Evolutionary conservation across 2,888 invertebrate genomes (phyloP).

Genomic region (Argynnis bischoffii): DNA sequence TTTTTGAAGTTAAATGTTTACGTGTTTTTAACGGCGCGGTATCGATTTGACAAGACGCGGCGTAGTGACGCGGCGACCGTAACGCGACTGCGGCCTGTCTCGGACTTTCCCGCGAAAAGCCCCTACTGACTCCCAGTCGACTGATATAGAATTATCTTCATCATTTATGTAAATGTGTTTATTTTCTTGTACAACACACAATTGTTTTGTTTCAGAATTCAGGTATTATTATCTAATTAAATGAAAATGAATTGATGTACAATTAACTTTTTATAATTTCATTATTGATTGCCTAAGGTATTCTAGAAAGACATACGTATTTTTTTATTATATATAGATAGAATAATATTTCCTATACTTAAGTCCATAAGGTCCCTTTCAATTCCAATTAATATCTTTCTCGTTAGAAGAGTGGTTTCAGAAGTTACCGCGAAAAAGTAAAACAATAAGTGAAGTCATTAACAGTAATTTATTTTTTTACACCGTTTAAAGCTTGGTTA

Average conservation of each 20-base stretch:
- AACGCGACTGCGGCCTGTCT: conserved; percentile 62
- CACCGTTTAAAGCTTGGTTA: not conserved
- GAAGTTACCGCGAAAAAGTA: not conserved
- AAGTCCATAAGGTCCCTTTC: not conserved
- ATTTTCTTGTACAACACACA: too few relatives aligned
- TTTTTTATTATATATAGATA: too few relatives aligned
- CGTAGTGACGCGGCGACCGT: conserved; percentile 66
- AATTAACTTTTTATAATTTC: too few relatives aligned
- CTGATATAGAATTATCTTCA: not conserved
- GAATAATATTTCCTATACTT: too few relatives aligned
- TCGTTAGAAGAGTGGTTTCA: not conserved
- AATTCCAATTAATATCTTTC: not conserved
- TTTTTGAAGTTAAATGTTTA: conserved; percentile 55
- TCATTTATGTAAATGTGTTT: too few relatives aligned
- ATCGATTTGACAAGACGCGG: conserved; percentile 65
- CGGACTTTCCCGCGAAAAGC: conserved; percentile 53
- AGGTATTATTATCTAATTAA: too few relatives aligned
- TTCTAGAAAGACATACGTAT: too few relatives aligned
- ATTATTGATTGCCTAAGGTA: too few relatives aligned
- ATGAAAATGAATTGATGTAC: too few relatives aligned
- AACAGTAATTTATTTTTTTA: conserved; percentile 9
- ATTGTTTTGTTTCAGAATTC: too few relatives aligned
- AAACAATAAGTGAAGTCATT: conserved; percentile 6
- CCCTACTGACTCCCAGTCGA: conserved; percentile 42
- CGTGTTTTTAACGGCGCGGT: conserved; percentile 52